These are phyloP conservation scores for Pemphigus obesinymphae DNA, from an alignment of 1,140 invertebrate genomes.

Conservation along the genomic window DNA sequence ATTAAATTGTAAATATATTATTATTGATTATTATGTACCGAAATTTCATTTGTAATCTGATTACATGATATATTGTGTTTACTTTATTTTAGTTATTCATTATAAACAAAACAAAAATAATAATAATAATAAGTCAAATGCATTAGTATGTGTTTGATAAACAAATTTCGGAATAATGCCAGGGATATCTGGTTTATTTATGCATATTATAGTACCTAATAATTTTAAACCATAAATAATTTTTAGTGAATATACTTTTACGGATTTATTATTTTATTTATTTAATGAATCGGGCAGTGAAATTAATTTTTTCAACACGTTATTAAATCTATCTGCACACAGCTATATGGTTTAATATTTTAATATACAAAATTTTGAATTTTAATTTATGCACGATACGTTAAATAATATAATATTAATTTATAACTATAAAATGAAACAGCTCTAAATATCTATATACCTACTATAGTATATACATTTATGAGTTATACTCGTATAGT, in stretches of 20 bases:
- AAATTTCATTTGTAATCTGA: not conserved
- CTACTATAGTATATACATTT: too few species aligned
- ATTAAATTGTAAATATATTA: too few species aligned
- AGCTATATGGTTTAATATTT: too few species aligned
- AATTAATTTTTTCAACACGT: not conserved
- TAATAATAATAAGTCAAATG: not conserved
- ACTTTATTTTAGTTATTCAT: not conserved
- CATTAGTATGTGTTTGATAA: not conserved
- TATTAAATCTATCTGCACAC: not conserved
- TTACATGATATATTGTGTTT: not conserved
- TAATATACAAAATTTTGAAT: too few species aligned
- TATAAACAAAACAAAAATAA: slow-evolving; percentile 6
- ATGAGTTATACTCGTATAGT: too few species aligned
- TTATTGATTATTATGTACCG: too few species aligned
- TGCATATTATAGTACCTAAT: too few species aligned
- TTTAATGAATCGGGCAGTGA: not conserved
- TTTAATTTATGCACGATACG: too few species aligned
- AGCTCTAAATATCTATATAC: too few species aligned
- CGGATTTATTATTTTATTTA: not conserved
- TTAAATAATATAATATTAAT: too few species aligned
- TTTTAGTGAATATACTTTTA: not conserved
- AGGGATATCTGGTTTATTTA: not conserved
- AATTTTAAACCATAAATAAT: not conserved
- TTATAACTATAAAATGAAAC: too few species aligned
- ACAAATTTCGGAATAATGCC: slow-evolving; percentile 4